These are phyloP conservation scores for Tethea ocularis DNA, from an alignment of 2,888 invertebrate genomes.

Conservation along the genomic window DNA sequence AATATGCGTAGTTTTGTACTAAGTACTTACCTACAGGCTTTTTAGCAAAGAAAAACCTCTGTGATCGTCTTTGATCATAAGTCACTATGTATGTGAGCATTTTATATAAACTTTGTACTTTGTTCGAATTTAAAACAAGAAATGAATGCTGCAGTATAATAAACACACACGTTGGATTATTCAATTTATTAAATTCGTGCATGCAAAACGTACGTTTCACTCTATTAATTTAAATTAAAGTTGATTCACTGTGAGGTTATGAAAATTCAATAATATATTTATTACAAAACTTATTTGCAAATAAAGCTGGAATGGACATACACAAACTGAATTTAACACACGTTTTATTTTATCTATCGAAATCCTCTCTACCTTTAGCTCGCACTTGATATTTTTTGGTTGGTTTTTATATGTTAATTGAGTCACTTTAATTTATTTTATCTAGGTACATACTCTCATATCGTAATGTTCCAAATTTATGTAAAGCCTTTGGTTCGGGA, in stretches of 20 bases:
- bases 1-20: not conserved
- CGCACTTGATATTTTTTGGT: no score
- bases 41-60: no score
- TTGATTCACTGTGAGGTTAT: not conserved
- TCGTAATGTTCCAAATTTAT: no score
- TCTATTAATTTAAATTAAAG: not conserved
- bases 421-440: no score
- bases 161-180: not conserved
- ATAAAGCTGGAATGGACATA: not conserved
- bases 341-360: no score
- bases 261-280: not conserved
- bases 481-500: no score
- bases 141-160: not conserved
- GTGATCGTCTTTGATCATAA: no score
- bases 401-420: no score
- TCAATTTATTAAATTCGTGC: not conserved
- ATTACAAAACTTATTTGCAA: not conserved
- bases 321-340: not conserved
- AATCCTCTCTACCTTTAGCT: no score
- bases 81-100: not conserved
- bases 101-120: not conserved
- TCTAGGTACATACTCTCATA: no score
- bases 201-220: not conserved
- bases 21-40: no score
- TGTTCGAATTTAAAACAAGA: not conserved